Percentiles rank a stretch among this genome's conserved stretches.
Evolutionary conservation across 2,797 vertebrate species (phyloP).

Genomic region (Megaceryle alcyon): DNA sequence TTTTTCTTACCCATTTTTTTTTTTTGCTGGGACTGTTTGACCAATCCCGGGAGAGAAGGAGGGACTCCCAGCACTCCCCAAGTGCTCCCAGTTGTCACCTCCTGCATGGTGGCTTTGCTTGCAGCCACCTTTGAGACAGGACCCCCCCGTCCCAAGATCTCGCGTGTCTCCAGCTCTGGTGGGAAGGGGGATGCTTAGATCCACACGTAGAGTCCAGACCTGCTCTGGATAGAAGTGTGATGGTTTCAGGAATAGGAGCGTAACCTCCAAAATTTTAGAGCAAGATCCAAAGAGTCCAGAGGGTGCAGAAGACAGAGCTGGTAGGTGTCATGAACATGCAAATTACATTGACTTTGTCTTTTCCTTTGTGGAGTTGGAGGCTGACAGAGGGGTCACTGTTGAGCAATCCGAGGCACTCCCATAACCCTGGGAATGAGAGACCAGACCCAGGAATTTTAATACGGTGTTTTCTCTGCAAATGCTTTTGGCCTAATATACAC

Average conservation of each 20-base stretch:
- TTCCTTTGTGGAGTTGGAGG: background rate
- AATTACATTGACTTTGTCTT: background rate
- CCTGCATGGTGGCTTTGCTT: background rate
- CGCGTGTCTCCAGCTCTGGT: background rate
- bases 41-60: background rate
- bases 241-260: background rate
- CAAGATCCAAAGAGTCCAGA: background rate
- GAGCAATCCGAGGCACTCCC: slow-evolving; percentile 38
- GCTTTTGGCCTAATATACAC: slow-evolving; percentile 57
- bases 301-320: background rate
- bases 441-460: slow-evolving; percentile 59
- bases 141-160: background rate
- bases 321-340: background rate
- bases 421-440: slow-evolving; percentile 37
- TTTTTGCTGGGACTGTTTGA: background rate
- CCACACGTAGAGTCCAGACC: background rate
- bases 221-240: background rate
- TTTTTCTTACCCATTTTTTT: background rate
- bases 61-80: background rate
- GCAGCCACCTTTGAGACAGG: background rate
- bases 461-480: slow-evolving; percentile 61
- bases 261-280: background rate
- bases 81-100: background rate
- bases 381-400: slow-evolving; percentile 53
- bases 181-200: background rate